phyloP scores from a whole-genome alignment of 1,140 invertebrate genomes.

The Hestina assimilis region DNA sequence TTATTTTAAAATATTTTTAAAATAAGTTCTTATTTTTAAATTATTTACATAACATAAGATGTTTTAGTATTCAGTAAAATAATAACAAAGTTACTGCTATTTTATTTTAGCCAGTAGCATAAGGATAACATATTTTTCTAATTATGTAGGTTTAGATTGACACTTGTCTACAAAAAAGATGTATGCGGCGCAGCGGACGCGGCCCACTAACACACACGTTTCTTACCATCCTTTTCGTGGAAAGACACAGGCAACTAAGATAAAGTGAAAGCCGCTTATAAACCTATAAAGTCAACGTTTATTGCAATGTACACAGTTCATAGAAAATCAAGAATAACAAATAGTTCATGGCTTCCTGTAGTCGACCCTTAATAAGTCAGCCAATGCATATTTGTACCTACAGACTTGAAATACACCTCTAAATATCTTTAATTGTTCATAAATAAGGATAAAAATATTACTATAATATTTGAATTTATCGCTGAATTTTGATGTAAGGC shows the following conservation, averaged over 20 bases:
- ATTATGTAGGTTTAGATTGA: conserved; percentile 69
- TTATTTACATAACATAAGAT: background rate
- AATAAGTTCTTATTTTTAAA: background rate
- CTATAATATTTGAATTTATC: background rate
- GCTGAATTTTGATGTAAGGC: background rate
- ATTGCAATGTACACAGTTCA: conserved; percentile 53
- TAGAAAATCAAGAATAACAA: conserved; percentile 45
- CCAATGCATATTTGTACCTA: background rate
- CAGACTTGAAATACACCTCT: too few species aligned
- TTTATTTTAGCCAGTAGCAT: too few species aligned
- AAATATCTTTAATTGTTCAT: too few species aligned
- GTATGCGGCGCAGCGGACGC: conserved; percentile 63
- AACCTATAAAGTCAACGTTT: conserved; percentile 67
- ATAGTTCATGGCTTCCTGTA: conserved; percentile 29
- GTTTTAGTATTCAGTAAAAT: background rate
- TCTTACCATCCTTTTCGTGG: conserved; percentile 75
- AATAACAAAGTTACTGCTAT: background rate
- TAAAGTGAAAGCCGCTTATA: conserved; percentile 75
- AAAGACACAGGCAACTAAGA: conserved; percentile 68
- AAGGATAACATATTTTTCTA: conserved; percentile 51
- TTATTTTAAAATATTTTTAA: background rate
- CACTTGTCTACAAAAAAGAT: conserved; percentile 59
- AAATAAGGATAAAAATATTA: too few species aligned
- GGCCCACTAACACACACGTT: conserved; percentile 74
- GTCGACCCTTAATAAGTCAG: conserved; percentile 2